A percentile compares a stretch with the other conserved stretches of the same genome.
These are phyloP conservation scores for Motacilla alba DNA, from an alignment of 2,113 vertebrate species.

Conservation along the genomic window DNA sequence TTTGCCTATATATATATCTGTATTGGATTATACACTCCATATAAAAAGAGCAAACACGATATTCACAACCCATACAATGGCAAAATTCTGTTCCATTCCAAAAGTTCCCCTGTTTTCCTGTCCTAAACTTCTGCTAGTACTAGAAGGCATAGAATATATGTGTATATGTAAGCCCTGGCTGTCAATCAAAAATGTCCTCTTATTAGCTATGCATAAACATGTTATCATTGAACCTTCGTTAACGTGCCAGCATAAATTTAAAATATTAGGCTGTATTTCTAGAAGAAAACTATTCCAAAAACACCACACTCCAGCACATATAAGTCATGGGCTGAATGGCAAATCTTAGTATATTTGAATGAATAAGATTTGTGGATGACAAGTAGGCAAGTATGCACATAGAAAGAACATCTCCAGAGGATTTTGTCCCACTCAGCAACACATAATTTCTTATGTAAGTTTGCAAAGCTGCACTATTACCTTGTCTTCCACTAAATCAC, in stretches of 20 bases:
- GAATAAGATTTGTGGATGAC: background rate
- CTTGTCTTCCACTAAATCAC: background rate
- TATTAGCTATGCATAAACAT: background rate
- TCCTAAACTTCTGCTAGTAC: background rate
- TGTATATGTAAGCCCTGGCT: background rate
- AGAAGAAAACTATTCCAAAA: background rate
- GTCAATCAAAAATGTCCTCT: background rate
- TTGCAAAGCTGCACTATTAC: background rate
- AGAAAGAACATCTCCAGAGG: background rate
- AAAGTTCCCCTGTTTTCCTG: background rate
- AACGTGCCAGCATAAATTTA: background rate
- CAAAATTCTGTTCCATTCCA: background rate
- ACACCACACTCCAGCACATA: background rate
- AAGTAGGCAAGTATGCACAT: background rate
- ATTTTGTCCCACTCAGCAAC: background rate
- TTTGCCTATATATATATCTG: background rate
- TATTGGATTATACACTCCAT: background rate
- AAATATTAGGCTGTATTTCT: background rate
- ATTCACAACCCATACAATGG: background rate
- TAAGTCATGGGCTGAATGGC: background rate
- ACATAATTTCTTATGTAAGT: background rate
- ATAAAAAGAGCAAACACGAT: background rate
- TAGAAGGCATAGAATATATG: background rate
- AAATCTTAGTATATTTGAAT: background rate
- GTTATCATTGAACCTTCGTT: background rate